A percentile compares a stretch with the other conserved stretches of the same genome.
Evolutionary conservation across 53 echinoderm and acorn worm species (phyloP).

Genomic region (Paracentrotus lividus): DNA sequence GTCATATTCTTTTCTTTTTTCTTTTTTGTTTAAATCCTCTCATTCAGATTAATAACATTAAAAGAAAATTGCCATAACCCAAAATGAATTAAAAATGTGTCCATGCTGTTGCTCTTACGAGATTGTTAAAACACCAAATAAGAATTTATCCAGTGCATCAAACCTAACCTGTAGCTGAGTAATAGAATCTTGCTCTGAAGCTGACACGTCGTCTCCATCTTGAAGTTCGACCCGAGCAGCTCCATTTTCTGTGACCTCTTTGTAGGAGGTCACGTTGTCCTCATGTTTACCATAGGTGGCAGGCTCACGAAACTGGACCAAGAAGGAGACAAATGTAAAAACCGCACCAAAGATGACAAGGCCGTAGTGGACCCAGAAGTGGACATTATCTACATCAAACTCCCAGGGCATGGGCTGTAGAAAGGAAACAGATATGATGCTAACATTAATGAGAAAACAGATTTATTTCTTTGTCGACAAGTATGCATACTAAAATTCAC

Average conservation of each 20-base stretch:
- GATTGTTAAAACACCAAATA: too few relatives aligned
- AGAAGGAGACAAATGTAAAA: conserved; percentile 48
- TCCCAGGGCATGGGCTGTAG: conserved; percentile 69
- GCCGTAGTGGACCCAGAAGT: conserved; percentile 73
- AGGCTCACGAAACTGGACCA: conserved; percentile 65
- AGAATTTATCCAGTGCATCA: too few relatives aligned
- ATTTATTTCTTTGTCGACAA: too few relatives aligned
- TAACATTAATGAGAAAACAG: not conserved
- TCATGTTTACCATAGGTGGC: conserved; percentile 72
- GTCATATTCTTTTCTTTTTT: too few relatives aligned
- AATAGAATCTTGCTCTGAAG: not conserved
- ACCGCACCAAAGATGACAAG: conserved; percentile 67
- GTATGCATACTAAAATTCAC: too few relatives aligned
- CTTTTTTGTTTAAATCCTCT: too few relatives aligned
- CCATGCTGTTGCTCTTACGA: too few relatives aligned
- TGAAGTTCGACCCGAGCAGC: conserved; percentile 18
- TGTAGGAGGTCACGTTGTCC: conserved; percentile 1
- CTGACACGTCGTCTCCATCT: not conserved
- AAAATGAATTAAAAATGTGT: too few relatives aligned
- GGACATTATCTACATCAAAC: conserved; percentile 57
- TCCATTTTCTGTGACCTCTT: conserved; percentile 49
- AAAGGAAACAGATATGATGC: not conserved
- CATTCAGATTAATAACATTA: too few relatives aligned
- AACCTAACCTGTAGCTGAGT: not conserved
- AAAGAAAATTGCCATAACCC: too few relatives aligned